Evolutionary conservation across 2,113 vertebrate genomes (phyloP).

Genomic region (Tachuris rubrigastra): DNA sequence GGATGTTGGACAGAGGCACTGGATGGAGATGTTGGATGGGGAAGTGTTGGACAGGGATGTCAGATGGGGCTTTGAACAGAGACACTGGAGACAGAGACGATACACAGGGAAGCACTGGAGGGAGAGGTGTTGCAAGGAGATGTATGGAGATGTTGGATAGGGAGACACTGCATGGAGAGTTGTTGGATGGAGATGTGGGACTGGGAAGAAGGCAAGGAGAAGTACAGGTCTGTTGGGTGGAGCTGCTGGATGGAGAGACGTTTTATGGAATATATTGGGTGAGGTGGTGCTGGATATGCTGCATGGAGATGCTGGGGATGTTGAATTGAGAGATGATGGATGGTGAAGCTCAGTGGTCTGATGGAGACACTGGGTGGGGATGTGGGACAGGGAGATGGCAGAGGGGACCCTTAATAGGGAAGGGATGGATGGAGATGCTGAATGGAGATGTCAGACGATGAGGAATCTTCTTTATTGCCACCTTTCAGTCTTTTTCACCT

Average conservation of each 20-base stretch:
- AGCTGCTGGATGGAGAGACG: neutral
- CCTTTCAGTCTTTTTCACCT: neutral
- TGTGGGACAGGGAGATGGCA: neutral
- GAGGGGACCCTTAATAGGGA: neutral
- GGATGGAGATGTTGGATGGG: neutral
- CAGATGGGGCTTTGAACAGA: neutral
- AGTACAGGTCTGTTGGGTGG: neutral
- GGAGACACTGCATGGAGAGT: neutral
- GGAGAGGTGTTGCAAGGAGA: neutral
- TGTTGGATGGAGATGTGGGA: neutral
- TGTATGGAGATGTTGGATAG: neutral
- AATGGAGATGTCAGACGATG: neutral
- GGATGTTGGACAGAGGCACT: neutral
- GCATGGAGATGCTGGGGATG: neutral
- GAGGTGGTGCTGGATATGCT: neutral
- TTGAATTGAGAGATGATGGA: neutral
- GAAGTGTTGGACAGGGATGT: neutral
- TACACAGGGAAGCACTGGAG: no score
- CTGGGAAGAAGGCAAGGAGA: neutral
- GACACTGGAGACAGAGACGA: neutral
- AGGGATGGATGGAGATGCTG: neutral
- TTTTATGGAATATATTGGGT: neutral
- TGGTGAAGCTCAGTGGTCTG: neutral
- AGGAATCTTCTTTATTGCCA: neutral
- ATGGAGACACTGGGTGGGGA: neutral